phyloP scores from a whole-genome alignment of 2,113 vertebrate genomes.

The Urocitellus parryii region DNA sequence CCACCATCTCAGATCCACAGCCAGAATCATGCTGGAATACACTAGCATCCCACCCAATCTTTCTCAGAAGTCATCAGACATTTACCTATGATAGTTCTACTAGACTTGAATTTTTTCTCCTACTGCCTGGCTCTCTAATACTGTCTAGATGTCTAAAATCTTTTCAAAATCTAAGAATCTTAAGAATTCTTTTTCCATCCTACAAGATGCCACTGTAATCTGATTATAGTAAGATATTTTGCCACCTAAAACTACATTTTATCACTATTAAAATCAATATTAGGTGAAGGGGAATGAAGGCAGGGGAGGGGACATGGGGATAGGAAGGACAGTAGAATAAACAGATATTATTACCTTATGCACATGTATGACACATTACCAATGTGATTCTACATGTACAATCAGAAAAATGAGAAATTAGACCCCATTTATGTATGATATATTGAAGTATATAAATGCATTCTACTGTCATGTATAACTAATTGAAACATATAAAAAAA shows the following conservation, averaged over 20 bases:
- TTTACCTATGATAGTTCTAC: neutral
- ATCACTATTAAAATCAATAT: slow-evolving; percentile 33
- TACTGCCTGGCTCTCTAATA: neutral
- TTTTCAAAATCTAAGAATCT: slow-evolving; percentile 34
- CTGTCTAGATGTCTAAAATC: neutral
- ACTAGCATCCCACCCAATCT: neutral
- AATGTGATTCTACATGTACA: too few species aligned
- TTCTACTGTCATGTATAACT: too few species aligned
- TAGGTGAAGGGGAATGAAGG: neutral
- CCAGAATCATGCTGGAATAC: neutral
- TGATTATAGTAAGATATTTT: neutral
- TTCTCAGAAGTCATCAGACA: neutral
- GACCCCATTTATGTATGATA: too few species aligned
- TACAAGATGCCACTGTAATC: neutral
- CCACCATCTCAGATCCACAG: neutral
- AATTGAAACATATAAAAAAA: too few species aligned
- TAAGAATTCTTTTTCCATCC: slow-evolving; percentile 24
- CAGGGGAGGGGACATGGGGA: too few species aligned
- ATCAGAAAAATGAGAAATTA: too few species aligned
- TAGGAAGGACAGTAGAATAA: too few species aligned
- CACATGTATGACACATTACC: too few species aligned
- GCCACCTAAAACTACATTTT: neutral
- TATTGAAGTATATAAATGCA: too few species aligned
- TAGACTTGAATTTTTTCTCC: neutral
- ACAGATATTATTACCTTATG: too few species aligned